phyloP scores from a whole-genome alignment of 2,888 invertebrate genomes.

The Athrips mouffetella region DNA sequence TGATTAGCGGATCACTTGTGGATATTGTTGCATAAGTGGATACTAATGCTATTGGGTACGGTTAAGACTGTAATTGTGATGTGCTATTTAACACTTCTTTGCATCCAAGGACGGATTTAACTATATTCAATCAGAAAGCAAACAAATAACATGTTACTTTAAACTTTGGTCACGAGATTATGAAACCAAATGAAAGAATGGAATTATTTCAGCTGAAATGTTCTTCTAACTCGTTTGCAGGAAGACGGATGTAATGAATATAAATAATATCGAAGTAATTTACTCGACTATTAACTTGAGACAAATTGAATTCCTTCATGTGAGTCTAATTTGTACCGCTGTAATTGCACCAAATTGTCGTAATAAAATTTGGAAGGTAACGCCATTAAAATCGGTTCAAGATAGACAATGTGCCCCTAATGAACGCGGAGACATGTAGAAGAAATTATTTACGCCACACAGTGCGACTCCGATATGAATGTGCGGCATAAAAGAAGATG shows the following conservation, averaged over 20 bases:
- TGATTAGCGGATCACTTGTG: conserved; percentile 66
- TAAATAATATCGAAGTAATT: conserved; percentile 5
- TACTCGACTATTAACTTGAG: conserved; percentile 7
- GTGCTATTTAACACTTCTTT: conserved; percentile 63
- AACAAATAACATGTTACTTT: background rate
- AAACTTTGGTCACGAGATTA: background rate
- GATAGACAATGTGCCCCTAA: conserved; percentile 67
- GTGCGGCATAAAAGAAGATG: conserved; percentile 64
- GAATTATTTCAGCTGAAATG: background rate
- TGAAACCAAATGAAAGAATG: background rate
- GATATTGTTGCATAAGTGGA: conserved; percentile 61
- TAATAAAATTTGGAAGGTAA: conserved; percentile 61
- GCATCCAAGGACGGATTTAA: conserved; percentile 40
- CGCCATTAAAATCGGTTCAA: conserved; percentile 56
- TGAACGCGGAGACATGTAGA: conserved; percentile 57
- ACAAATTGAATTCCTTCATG: conserved; percentile 30
- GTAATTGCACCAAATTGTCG: conserved; percentile 54
- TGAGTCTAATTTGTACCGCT: conserved; percentile 39
- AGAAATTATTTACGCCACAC: conserved; percentile 74
- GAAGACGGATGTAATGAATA: conserved; percentile 8
- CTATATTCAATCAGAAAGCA: background rate
- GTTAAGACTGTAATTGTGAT: conserved; percentile 54
- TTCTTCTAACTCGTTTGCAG: background rate
- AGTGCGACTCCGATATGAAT: conserved; percentile 53
- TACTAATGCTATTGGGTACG: conserved; percentile 53